These are phyloP conservation scores for Tricholaema leucomelas DNA, from an alignment of 2,113 vertebrate genomes.

Conservation along the genomic window DNA sequence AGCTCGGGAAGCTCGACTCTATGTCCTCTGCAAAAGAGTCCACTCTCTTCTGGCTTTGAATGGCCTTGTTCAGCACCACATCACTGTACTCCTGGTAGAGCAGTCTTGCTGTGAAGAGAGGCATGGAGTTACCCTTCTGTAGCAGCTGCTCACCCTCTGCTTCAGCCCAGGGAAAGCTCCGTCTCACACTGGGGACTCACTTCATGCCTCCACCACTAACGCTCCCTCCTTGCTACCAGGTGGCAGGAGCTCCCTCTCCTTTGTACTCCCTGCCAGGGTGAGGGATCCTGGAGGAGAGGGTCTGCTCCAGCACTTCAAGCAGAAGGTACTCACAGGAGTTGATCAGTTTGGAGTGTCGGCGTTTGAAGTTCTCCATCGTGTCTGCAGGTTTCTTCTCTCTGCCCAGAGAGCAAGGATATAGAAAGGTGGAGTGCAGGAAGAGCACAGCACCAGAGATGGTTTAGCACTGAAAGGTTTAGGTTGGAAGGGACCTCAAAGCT, in stretches of 20 bases:
- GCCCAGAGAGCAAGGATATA: background rate
- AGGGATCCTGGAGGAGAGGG: background rate
- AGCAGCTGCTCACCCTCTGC: background rate
- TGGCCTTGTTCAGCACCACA: conserved; percentile 88
- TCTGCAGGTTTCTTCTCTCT: conserved; percentile 76
- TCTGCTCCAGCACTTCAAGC: background rate
- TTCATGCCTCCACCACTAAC: background rate
- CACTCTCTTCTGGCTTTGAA: conserved; percentile 86
- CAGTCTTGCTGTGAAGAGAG: conserved; percentile 76
- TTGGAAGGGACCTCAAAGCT: too few relatives aligned
- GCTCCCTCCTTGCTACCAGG: background rate
- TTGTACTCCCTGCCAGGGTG: background rate
- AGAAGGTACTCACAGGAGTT: conserved; percentile 76
- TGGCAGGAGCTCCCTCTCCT: background rate
- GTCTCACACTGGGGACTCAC: background rate
- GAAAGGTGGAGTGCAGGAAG: background rate
- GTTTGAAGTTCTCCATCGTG: conserved; percentile 50
- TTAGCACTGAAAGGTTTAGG: background rate
- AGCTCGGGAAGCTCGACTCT: conserved; percentile 49
- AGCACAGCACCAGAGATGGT: background rate
- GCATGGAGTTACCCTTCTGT: background rate
- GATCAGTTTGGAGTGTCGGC: conserved; percentile 76
- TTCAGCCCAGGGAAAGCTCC: background rate
- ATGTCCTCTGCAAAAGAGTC: conserved; percentile 67
- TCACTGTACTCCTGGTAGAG: conserved; percentile 97